Evolutionary conservation across 2,797 vertebrate genomes (phyloP).

Genomic region (Coregonus sp.): DNA sequence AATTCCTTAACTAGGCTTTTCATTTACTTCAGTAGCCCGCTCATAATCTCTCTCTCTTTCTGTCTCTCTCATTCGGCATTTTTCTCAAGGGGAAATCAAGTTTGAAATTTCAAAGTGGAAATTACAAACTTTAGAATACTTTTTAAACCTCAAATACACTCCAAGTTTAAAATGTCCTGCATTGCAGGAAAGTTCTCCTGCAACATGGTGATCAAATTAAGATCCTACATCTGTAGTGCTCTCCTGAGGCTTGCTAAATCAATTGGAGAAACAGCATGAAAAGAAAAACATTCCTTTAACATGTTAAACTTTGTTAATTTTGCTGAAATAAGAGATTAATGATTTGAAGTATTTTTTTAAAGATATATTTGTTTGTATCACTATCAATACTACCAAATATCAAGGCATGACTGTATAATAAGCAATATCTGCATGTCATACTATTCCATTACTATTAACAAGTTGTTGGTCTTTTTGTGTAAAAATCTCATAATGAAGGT

Average conservation of each 20-base stretch:
- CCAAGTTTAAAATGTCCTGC: too few species aligned
- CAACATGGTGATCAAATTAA: too few species aligned
- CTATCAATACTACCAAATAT: neutral
- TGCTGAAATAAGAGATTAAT: neutral
- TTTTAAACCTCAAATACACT: too few species aligned
- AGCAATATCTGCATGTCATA: neutral
- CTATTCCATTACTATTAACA: neutral
- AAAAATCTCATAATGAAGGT: too few species aligned
- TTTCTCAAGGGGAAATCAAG: too few species aligned
- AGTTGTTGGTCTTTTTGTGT: neutral
- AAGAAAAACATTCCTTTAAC: neutral
- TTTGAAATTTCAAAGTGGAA: too few species aligned
- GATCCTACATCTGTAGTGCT: neutral
- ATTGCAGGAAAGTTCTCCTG: too few species aligned
- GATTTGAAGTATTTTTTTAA: too few species aligned
- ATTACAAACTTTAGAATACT: too few species aligned
- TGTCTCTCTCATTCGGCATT: neutral
- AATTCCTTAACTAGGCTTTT: conserved; percentile 27
- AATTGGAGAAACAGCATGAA: neutral
- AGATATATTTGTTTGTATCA: neutral
- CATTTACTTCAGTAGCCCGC: conserved; percentile 18
- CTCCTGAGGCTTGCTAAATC: neutral
- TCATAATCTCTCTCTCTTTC: neutral
- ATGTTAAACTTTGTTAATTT: neutral
- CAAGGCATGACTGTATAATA: neutral